Conservation (phyloP, 2,113 vertebrate genomes). For the human region GRCh38 chr2:158376501-158377000, state of each 20-base stretch:
- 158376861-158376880: neutral
- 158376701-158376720: neutral
- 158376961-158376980: neutral
- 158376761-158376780: neutral
- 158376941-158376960: neutral
- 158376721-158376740: neutral
- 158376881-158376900: neutral
- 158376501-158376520: neutral
- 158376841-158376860: neutral
- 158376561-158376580: conserved; percentile 37
- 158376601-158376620: neutral
- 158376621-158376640: conserved; percentile 1
- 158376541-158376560: conserved; percentile 26
- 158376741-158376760: neutral
- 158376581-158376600: neutral
- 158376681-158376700: neutral
- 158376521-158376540: neutral
- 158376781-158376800: neutral
- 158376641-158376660: conserved; percentile 4
- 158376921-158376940: neutral
- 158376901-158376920: neutral
- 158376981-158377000: neutral
- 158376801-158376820: neutral
- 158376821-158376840: neutral
- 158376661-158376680: neutral